Percentiles rank a stretch among this genome's conserved stretches.
phyloP scores from a whole-genome alignment of 2,797 vertebrate species.

The Lepilemur septentrionalis region DNA sequence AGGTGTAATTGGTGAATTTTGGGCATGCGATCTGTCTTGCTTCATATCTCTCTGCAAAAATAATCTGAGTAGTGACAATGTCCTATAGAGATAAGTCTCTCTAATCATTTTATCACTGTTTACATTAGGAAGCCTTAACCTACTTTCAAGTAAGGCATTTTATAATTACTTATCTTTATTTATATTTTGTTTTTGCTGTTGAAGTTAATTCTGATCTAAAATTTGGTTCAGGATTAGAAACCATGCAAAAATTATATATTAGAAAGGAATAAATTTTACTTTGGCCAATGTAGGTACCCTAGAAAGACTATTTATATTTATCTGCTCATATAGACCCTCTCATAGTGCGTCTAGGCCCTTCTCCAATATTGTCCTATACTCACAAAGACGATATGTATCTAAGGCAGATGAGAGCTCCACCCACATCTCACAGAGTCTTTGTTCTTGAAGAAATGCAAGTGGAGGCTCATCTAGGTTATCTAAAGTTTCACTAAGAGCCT shows the following conservation, averaged over 20 bases:
- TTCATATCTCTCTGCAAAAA: background rate
- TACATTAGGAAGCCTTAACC: background rate
- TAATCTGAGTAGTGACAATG: background rate
- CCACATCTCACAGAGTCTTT: background rate
- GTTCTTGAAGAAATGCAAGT: background rate
- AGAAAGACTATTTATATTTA: background rate
- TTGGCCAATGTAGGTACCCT: background rate
- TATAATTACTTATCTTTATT: background rate
- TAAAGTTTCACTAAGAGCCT: background rate
- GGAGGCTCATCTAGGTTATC: background rate
- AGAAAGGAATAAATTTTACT: background rate
- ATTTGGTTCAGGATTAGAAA: slow-evolving; percentile 14
- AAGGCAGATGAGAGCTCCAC: background rate
- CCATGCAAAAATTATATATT: background rate
- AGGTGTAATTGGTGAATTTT: background rate
- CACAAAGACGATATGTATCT: background rate
- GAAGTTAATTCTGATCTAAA: background rate
- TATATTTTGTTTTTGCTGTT: background rate
- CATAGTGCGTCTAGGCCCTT: background rate
- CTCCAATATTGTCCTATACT: background rate
- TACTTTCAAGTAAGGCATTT: background rate
- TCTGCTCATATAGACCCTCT: background rate
- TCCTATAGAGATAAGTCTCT: background rate
- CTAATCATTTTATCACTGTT: background rate
- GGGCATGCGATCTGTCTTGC: background rate